Evolutionary conservation across 2,888 invertebrate species (phyloP).

Genomic region (Lobophora halterata): DNA sequence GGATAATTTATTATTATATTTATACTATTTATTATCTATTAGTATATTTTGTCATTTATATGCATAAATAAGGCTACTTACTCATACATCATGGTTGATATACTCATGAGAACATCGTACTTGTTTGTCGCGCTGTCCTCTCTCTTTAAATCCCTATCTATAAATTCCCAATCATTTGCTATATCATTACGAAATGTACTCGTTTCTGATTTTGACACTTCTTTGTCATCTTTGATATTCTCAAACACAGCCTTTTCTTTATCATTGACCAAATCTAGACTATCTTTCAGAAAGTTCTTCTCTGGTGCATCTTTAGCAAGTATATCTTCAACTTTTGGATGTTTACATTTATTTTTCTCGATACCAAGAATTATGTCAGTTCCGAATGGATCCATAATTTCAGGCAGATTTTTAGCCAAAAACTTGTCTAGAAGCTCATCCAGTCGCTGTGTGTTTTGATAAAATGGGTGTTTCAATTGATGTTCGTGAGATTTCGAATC

Average conservation of each 20-base stretch:
- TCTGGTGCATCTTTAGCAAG: not conserved
- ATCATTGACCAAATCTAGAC: no score
- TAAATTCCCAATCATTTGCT: conserved; percentile 14
- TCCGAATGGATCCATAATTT: conserved; percentile 37
- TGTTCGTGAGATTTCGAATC: conserved; percentile 50
- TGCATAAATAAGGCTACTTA: conserved; percentile 6
- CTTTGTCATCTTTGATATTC: not conserved
- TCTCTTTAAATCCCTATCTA: conserved; percentile 16
- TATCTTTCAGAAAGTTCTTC: no score
- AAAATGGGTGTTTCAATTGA: conserved; percentile 56
- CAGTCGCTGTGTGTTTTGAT: conserved; percentile 53
- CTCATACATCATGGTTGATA: conserved; percentile 46
- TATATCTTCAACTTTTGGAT: conserved; percentile 16
- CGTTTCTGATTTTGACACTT: not conserved
- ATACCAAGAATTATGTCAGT: conserved; percentile 32
- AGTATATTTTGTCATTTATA: no score
- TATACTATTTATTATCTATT: no score
- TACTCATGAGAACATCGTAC: conserved; percentile 39
- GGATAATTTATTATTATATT: no score
- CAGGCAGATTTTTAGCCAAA: conserved; percentile 44
- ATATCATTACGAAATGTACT: conserved; percentile 16
- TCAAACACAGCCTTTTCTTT: no score
- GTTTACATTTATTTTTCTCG: conserved; percentile 34
- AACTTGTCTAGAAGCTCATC: conserved; percentile 53
- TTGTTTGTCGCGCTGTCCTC: conserved; percentile 22